Evolutionary conservation across 2,797 vertebrate genomes (phyloP).

Genomic region (Anisognathus igniventris): DNA sequence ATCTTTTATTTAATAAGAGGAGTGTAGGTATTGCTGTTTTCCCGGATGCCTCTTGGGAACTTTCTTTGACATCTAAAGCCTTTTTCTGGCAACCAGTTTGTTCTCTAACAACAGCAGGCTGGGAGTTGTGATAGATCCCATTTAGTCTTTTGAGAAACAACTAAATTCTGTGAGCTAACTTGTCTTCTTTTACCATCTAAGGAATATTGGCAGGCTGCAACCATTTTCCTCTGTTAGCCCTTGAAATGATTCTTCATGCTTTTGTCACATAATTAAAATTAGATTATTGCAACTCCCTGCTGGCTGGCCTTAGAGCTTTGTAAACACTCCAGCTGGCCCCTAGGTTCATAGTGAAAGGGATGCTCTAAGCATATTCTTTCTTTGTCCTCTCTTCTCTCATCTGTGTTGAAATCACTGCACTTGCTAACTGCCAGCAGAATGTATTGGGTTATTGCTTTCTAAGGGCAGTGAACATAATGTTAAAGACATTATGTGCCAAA

Average conservation of each 20-base stretch:
- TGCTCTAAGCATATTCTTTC: conserved; percentile 66
- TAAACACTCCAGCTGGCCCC: conserved; percentile 75
- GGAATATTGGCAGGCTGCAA: conserved; percentile 74
- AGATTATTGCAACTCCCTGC: conserved; percentile 77
- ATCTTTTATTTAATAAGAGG: background rate
- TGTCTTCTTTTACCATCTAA: conserved; percentile 76
- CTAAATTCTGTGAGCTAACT: conserved; percentile 63
- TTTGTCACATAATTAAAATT: conserved; percentile 82
- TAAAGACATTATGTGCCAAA: conserved; percentile 48
- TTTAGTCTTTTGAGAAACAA: conserved; percentile 66
- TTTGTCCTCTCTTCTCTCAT: conserved; percentile 49
- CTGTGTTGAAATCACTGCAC: conserved; percentile 59
- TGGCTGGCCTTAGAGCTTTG: conserved; percentile 70
- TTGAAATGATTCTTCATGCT: conserved; percentile 78
- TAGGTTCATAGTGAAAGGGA: conserved; percentile 64
- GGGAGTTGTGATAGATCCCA: conserved; percentile 52
- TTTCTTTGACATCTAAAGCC: conserved; percentile 29
- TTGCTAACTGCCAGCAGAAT: conserved; percentile 63
- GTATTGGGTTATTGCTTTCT: conserved; percentile 68
- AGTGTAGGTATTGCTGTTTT: background rate
- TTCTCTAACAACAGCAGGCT: conserved; percentile 37
- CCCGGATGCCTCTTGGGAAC: conserved; percentile 13
- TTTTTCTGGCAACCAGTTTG: conserved; percentile 40
- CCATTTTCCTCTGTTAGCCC: conserved; percentile 72
- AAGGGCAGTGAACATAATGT: conserved; percentile 57